Percentiles rank a stretch among this genome's conserved stretches.
These are phyloP conservation scores for Bubalus kerabau DNA, from an alignment of 2,113 vertebrate species.

Conservation along the genomic window DNA sequence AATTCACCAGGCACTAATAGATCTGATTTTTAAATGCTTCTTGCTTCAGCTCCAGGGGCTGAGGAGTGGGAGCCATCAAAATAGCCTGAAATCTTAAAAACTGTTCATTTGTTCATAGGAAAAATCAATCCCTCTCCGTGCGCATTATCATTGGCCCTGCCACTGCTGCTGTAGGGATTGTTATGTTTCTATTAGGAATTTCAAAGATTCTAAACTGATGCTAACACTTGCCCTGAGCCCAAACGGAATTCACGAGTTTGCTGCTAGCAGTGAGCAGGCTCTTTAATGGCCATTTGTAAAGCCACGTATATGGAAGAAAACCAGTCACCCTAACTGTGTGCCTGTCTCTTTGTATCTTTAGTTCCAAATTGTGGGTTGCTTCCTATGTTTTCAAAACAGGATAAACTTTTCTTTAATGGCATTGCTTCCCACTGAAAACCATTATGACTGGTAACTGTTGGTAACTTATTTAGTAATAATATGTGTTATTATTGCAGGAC, in stretches of 20 bases:
- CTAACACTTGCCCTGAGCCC: constrained; percentile 55
- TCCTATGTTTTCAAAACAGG: constrained; percentile 17
- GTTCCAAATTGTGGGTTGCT: constrained; percentile 38
- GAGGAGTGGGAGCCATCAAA: constrained; percentile 23
- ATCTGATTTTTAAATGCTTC: constrained; percentile 34
- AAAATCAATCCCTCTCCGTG: constrained; percentile 57
- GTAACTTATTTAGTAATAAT: constrained; percentile 17
- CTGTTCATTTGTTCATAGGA: constrained; percentile 29
- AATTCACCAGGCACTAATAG: constrained; percentile 13
- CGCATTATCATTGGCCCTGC: constrained; percentile 33
- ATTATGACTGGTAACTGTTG: background rate
- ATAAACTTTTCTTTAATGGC: constrained; percentile 25
- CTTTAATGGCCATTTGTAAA: background rate
- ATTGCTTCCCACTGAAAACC: background rate
- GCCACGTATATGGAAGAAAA: background rate
- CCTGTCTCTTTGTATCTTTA: background rate
- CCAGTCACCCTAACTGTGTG: background rate
- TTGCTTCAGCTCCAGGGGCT: constrained; percentile 8
- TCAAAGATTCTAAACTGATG: constrained; percentile 55
- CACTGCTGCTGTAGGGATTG: constrained; percentile 39
- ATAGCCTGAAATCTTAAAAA: constrained; percentile 57
- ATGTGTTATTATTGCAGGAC: background rate
- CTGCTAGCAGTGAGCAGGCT: background rate
- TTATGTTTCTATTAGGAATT: constrained; percentile 62
- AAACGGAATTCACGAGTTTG: background rate